Evolutionary conservation across 2,797 vertebrate species (phyloP).

Genomic region (Potorous gilbertii): DNA sequence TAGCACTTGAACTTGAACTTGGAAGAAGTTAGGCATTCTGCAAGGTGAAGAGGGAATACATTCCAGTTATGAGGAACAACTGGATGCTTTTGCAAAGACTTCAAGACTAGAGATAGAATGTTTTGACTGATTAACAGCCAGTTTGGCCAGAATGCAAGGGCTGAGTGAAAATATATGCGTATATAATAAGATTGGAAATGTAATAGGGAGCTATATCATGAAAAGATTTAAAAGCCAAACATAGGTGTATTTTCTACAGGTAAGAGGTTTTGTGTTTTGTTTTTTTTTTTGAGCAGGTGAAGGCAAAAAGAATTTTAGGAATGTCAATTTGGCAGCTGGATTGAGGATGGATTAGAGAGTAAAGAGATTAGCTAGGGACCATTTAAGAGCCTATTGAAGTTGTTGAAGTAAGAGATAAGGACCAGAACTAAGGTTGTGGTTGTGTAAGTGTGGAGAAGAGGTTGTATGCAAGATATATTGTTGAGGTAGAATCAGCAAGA

Average conservation of each 20-base stretch:
- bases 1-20: background rate
- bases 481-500: background rate
- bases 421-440: background rate
- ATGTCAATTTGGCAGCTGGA: background rate
- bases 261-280: background rate
- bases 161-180: background rate
- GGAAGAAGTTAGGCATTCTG: background rate
- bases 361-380: background rate
- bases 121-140: background rate
- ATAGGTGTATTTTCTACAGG: background rate
- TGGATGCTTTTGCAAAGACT: background rate
- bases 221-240: background rate
- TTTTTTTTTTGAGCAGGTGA: background rate
- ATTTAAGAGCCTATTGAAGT: background rate
- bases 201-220: background rate
- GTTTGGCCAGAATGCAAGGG: background rate
- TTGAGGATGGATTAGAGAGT: background rate
- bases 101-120: background rate
- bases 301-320: background rate
- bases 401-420: background rate
- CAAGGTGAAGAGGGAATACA: background rate
- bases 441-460: background rate
- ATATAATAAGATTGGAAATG: background rate
- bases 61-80: background rate
- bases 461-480: background rate